A percentile compares a stretch with the other conserved stretches of the same genome.
phyloP scores from a whole-genome alignment of 2,113 vertebrate species.

The Anseranas semipalmata region DNA sequence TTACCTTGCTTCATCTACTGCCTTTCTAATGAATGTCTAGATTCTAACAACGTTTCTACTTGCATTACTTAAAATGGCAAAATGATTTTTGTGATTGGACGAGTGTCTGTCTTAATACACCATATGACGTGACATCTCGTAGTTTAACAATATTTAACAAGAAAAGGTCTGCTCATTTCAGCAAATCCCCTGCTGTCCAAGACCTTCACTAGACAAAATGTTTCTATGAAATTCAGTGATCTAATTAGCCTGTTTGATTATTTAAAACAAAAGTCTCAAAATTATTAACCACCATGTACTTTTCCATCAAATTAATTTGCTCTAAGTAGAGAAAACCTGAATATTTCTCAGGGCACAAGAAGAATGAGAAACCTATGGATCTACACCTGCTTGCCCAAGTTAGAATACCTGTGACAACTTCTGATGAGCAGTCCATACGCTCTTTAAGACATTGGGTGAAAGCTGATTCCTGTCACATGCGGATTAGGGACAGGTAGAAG shows the following conservation, averaged over 20 bases:
- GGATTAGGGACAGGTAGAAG: background rate
- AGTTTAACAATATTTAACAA: background rate
- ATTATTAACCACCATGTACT: background rate
- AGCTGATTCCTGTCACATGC: too few relatives aligned
- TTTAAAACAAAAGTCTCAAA: conserved; percentile 14
- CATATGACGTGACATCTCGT: background rate
- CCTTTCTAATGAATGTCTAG: conserved; percentile 24
- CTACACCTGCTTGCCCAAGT: background rate
- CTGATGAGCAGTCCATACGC: rapidly evolving
- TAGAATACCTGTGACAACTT: background rate
- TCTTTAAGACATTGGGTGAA: background rate
- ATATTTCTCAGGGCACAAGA: background rate
- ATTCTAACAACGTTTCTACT: background rate
- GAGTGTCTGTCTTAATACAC: background rate
- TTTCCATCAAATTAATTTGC: background rate
- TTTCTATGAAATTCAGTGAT: background rate
- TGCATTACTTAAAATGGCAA: background rate
- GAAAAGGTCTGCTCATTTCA: background rate
- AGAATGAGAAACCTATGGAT: background rate
- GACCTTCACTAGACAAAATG: background rate
- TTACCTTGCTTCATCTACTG: background rate
- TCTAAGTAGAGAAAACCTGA: background rate
- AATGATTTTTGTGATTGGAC: background rate
- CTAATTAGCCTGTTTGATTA: conserved; percentile 10
- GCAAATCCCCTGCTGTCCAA: background rate